A percentile compares a stretch with the other conserved stretches of the same genome.
phyloP scores from a whole-genome alignment of 1,140 invertebrate species.

The Pantala flavescens region DNA sequence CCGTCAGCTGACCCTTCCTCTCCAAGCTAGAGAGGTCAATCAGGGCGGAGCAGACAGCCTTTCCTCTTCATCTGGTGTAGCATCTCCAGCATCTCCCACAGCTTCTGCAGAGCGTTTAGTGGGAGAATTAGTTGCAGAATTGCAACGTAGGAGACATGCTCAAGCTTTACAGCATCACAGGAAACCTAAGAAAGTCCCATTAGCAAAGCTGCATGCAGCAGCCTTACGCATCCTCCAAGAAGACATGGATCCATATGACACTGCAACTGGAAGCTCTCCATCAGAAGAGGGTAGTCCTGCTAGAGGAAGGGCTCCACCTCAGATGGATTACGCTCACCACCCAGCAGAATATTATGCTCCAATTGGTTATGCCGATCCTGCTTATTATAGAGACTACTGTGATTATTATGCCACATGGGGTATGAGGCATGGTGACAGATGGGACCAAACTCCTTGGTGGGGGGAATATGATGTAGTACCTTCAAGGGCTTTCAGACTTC shows the following conservation, averaged over 20 bases:
- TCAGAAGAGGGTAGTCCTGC: conserved; percentile 15
- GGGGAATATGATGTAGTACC: conserved; percentile 37
- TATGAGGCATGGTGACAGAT: conserved; percentile 20
- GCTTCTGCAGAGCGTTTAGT: conserved; percentile 44
- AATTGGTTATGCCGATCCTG: conserved; percentile 33
- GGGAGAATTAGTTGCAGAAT: conserved; percentile 37
- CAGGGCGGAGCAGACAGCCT: conserved; percentile 21
- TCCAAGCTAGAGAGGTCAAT: conserved; percentile 24
- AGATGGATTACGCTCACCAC: conserved; percentile 25
- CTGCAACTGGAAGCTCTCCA: conserved; percentile 26
- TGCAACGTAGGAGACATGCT: conserved; percentile 36
- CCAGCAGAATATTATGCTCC: conserved; percentile 24
- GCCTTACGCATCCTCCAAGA: conserved; percentile 42
- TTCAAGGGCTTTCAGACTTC: conserved; percentile 39
- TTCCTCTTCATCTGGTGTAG: conserved; percentile 37
- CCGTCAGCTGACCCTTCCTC: conserved; percentile 32
- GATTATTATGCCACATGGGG: conserved; percentile 50
- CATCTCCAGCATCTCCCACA: conserved; percentile 40
- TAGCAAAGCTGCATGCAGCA: conserved; percentile 44
- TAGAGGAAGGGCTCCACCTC: conserved; percentile 25
- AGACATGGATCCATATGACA: conserved; percentile 35
- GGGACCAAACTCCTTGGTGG: conserved; percentile 19
- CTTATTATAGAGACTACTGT: conserved; percentile 37
- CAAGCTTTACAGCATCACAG: conserved; percentile 42
- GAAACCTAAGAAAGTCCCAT: conserved; percentile 41